These are phyloP conservation scores for Meloidogyne exigua DNA, from an alignment of 1,140 invertebrate species.

Conservation along the genomic window DNA sequence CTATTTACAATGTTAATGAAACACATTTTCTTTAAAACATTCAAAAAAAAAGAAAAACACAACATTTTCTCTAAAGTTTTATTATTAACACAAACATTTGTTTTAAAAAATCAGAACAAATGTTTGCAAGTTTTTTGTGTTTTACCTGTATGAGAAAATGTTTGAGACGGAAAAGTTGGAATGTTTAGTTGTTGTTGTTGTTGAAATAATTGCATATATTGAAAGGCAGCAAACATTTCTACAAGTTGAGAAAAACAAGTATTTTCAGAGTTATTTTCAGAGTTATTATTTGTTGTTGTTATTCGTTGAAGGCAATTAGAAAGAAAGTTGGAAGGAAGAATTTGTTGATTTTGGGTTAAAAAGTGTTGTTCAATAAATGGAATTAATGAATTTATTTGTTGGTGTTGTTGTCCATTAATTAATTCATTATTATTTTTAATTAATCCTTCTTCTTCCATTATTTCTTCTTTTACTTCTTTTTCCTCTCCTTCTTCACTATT, in stretches of 20 bases:
- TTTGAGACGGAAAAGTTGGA: neutral
- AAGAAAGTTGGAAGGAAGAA: neutral
- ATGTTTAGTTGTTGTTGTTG: slow-evolving; percentile 3
- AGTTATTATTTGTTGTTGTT: neutral
- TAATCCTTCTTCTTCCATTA: neutral
- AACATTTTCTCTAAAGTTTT: too few relatives aligned
- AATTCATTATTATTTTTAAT: neutral
- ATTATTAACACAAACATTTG: too few relatives aligned
- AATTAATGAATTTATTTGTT: neutral
- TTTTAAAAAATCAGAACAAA: too few relatives aligned
- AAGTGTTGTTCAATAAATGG: neutral
- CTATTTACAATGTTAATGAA: too few relatives aligned
- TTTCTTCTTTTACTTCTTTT: neutral
- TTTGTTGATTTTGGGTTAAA: neutral
- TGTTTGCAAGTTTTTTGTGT: too few relatives aligned
- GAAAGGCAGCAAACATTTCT: neutral
- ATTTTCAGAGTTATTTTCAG: neutral
- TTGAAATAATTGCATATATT: neutral
- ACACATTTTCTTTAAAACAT: too few relatives aligned
- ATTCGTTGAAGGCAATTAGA: neutral
- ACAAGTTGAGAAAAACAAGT: neutral
- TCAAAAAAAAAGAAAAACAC: too few relatives aligned
- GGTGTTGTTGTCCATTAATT: neutral
- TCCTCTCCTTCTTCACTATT: neutral
- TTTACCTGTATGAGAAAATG: neutral